Conservation (phyloP, 2,113 vertebrate species). For the Ptilonorhynchus violaceus region DNA sequence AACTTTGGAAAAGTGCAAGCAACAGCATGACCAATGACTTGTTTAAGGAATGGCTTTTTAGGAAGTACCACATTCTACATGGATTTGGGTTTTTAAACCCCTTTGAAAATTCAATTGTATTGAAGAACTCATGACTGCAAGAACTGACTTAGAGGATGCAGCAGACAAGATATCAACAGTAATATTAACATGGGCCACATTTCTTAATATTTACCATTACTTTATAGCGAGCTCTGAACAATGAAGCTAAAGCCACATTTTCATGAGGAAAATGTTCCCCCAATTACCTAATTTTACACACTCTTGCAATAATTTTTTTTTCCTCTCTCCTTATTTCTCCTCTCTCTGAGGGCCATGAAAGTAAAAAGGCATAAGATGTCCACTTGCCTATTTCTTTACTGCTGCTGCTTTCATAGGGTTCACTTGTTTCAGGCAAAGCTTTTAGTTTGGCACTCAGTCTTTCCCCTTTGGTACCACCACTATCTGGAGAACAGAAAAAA, state of each 20-base stretch:
- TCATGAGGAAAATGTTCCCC: background rate
- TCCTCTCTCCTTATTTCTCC: background rate
- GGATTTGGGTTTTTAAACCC: background rate
- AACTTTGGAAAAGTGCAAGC: background rate
- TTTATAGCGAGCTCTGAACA: background rate
- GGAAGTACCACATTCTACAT: background rate
- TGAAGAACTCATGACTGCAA: background rate
- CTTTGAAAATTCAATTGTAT: background rate
- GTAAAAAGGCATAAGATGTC: background rate
- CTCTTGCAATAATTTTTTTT: background rate
- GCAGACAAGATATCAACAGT: background rate
- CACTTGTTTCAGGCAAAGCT: constrained; percentile 82
- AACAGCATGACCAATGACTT: background rate
- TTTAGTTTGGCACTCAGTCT: constrained; percentile 83
- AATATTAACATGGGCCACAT: background rate
- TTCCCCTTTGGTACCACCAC: constrained; percentile 81
- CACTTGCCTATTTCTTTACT: constrained; percentile 87
- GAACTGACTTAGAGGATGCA: background rate
- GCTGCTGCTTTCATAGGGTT: constrained; percentile 87
- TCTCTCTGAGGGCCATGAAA: background rate
- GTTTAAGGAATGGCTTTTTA: background rate
- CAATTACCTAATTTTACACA: background rate
- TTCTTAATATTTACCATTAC: background rate
- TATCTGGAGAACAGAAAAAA: constrained; percentile 72
- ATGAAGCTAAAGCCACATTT: background rate